These are phyloP conservation scores for Echeneis naucrates DNA, from an alignment of 2,797 vertebrate genomes.

Conservation along the genomic window DNA sequence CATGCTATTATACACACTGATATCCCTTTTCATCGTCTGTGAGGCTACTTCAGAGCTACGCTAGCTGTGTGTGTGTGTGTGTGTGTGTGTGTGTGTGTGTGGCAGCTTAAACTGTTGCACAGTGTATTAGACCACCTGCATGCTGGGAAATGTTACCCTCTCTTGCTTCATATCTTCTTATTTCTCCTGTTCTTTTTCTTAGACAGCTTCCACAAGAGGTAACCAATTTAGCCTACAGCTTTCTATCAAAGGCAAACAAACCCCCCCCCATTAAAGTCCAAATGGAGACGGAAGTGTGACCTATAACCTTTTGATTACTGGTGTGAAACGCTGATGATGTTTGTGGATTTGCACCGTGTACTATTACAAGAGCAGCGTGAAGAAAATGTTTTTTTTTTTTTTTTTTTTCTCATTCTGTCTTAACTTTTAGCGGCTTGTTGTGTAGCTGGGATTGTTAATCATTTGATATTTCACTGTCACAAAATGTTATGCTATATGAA, in stretches of 20 bases:
- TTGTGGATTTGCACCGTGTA: slow-evolving; percentile 4
- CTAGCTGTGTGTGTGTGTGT: slow-evolving; percentile 11
- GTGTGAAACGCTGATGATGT: not conserved
- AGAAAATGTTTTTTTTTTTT: slow-evolving; percentile 2
- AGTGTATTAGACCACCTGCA: slow-evolving; percentile 43
- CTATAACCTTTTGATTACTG: not conserved
- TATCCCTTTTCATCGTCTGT: slow-evolving; percentile 57
- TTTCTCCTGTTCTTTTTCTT: not conserved
- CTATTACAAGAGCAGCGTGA: not conserved
- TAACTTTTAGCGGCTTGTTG: not conserved
- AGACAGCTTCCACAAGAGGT: not conserved
- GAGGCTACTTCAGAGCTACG: slow-evolving; percentile 40
- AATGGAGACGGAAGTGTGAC: not conserved
- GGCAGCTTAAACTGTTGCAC: slow-evolving; percentile 26
- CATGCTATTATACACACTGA: slow-evolving; percentile 53
- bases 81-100: slow-evolving; percentile 10
- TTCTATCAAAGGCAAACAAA: slow-evolving; percentile 6
- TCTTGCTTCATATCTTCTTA: not conserved
- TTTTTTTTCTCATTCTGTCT: too few species aligned
- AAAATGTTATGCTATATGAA: not conserved
- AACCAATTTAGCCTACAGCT: not conserved
- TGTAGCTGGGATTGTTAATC: not conserved
- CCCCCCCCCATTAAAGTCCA: not conserved
- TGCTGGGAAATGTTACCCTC: not conserved
- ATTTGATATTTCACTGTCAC: slow-evolving; percentile 2